phyloP scores from a whole-genome alignment of 2,797 vertebrate species.

The Acipenser transmontanus region DNA sequence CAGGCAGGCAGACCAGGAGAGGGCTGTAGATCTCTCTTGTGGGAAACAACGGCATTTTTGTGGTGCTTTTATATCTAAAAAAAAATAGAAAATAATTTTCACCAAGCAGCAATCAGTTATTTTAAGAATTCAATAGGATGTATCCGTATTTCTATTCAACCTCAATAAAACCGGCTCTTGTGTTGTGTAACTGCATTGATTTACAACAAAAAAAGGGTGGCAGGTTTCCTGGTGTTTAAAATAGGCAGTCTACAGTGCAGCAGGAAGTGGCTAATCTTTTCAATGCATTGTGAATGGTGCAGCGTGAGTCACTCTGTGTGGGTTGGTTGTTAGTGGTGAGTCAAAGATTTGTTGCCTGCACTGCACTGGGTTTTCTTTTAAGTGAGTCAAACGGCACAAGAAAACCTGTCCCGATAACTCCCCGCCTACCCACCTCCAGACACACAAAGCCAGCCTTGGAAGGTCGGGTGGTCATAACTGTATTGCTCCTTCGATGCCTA shows the following conservation, averaged over 20 bases:
- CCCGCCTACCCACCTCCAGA: neutral
- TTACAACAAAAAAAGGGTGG: neutral
- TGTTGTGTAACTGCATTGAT: neutral
- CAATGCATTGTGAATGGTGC: constrained; percentile 25
- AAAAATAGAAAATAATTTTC: too few species aligned
- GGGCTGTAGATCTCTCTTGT: too few species aligned
- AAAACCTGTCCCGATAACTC: neutral
- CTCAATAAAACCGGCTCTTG: neutral
- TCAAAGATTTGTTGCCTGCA: constrained; percentile 18
- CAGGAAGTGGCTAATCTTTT: constrained; percentile 36
- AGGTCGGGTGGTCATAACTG: too few species aligned
- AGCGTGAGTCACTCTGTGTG: constrained; percentile 27
- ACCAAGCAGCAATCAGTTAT: too few species aligned
- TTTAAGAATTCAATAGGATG: too few species aligned
- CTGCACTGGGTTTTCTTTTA: constrained; percentile 11
- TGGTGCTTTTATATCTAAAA: too few species aligned
- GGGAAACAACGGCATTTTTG: too few species aligned
- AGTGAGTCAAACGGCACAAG: constrained; percentile 10
- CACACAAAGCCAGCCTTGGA: too few species aligned
- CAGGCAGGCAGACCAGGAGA: too few species aligned
- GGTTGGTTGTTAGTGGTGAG: constrained; percentile 28
- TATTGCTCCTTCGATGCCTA: too few species aligned
- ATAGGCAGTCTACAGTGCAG: constrained; percentile 11
- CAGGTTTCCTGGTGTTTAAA: constrained; percentile 19
- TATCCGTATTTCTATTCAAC: too few species aligned